A percentile compares a stretch with the other conserved stretches of the same genome.
Conservation (phyloP, 2,113 vertebrate genomes). For the Lampris megalopsis region DNA sequence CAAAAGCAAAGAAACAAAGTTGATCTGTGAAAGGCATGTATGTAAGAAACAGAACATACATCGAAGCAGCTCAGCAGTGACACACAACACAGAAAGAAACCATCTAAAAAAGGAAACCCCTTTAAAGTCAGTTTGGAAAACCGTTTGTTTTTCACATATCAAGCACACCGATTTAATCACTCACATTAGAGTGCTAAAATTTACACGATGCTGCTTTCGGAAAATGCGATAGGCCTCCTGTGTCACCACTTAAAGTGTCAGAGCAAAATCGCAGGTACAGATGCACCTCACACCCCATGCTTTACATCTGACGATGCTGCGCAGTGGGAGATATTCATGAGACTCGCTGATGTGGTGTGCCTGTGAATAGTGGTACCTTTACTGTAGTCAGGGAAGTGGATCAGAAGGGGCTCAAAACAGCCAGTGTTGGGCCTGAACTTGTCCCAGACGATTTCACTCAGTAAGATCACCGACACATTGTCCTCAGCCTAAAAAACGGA, state of each 20-base stretch:
- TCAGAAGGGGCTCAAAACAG: slow-evolving; percentile 91
- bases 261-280: slow-evolving; percentile 63
- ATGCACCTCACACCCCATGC: slow-evolving; percentile 26
- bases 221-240: slow-evolving; percentile 20
- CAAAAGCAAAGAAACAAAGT: slow-evolving; percentile 10
- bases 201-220: slow-evolving; percentile 22
- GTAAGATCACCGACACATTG: slow-evolving; percentile 92
- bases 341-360: not conserved
- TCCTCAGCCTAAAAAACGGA: slow-evolving; percentile 83
- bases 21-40: not conserved
- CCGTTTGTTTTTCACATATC: slow-evolving; percentile 5
- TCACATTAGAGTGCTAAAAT: slow-evolving; percentile 17
- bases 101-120: not conserved
- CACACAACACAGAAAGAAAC: not conserved
- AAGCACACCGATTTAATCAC: slow-evolving; percentile 1
- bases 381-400: slow-evolving; percentile 96
- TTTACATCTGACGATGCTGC: not conserved
- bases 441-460: slow-evolving; percentile 97
- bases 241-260: slow-evolving; percentile 25
- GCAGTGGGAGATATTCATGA: slow-evolving; percentile 20
- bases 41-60: not conserved
- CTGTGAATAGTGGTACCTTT: slow-evolving; percentile 85
- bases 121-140: not conserved
- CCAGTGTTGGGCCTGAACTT: slow-evolving; percentile 91
- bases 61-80: not conserved